Evolutionary conservation across 2,797 vertebrate genomes (phyloP), one percentile per base, ranked within the genome.

Genomic region (Pelobates cultripes): DNA sequence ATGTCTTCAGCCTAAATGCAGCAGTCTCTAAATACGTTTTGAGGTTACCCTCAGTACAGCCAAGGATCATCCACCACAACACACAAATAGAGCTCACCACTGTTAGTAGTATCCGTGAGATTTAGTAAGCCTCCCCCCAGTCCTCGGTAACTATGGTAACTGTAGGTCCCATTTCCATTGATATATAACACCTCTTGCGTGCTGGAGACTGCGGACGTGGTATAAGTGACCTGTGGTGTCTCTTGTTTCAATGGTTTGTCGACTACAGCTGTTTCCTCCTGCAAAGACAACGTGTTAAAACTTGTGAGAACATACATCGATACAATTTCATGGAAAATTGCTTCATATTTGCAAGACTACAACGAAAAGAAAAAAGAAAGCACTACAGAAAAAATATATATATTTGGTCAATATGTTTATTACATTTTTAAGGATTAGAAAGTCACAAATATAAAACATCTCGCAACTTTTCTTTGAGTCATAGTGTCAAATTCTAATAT

Each of bases 81-180:
- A 57, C 55, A 57, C 43, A 47, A 75, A 80, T 73, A 79, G 81
- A 80, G 93, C 94, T 94, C 88, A 95, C 94, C 94, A 75, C 93
- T 94, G 89, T 92, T 92, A 87, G 94, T 93, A 86, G 94, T 89
- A 87, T 95, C 94, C 0, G 87, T 94, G 87, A 95, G 92, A 89
- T 94, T 94, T 87, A 95, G 92, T 90, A 94, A 92, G 79, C 94
- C 93, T 87, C 94, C 92, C 88, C 94, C 92, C 3, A 95, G 89
- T 84, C 94, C 94, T 91, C 93, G 87, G 92, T 95, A 95, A 86
- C 94, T 94, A 91, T 95, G 94, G 93, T 94, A 95, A 93, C 94
- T 94, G 91, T 95, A 95, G 90, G 94, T 95, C 83, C 94, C 93
- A 43, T 95, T 95, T 85, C 94, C 94, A 9, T 95, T 95, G 91